Evolutionary conservation across 92 coral and sea anemone genomes (phyloP), one percentile per base, ranked within the genome.

Genomic region (Siderastrea siderea): DNA sequence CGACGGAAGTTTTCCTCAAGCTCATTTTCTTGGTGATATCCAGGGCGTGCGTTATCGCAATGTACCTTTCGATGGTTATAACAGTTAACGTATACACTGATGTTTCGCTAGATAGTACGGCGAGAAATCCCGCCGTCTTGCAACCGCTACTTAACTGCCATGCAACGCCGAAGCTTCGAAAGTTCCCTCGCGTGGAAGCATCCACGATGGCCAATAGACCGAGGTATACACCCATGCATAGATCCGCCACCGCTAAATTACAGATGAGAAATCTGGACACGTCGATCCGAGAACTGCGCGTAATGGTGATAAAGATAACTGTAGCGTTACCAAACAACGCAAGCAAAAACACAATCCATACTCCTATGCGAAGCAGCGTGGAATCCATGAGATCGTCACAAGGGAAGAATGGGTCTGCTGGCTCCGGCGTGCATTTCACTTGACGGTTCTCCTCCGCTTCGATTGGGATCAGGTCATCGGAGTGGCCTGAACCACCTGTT

Each of bases 371-470:
- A 79, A 97, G 98, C 47, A 93, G 69, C 91, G 96, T 81, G 16
- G 93, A 93, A 19, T 94, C 99, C 99, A 97, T 97, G 55, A 97
- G 85, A 72, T 97, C 99, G n/a, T 97, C 98, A 47, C 99, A 97
- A 13, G 99, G 99, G 72, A 95, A 95, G 79, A 97, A 97, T 0
- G 99, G 95, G 62, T 94, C 99, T 0, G 82, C 89, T 0, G 99
- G 99, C 44, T 90, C 86, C 1, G 99, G 99, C 16, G 95, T 97
- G 84, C 99, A 97, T 49, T 78, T 81, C 5, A 95, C 92, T 53
- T 90, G 74, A 43, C 78, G 89, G 5, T 79, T 79, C 7, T 19
- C 68, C 4, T 81, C 92, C 3, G 38, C 88, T 0, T 68, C 82
- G 6, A 68, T 76, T 45, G 0, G 4, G 17, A 85, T 76, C 12